Base-by-base conservation (phyloP, 2,113 vertebrate genomes). In the Anthoscopus minutus region DNA sequence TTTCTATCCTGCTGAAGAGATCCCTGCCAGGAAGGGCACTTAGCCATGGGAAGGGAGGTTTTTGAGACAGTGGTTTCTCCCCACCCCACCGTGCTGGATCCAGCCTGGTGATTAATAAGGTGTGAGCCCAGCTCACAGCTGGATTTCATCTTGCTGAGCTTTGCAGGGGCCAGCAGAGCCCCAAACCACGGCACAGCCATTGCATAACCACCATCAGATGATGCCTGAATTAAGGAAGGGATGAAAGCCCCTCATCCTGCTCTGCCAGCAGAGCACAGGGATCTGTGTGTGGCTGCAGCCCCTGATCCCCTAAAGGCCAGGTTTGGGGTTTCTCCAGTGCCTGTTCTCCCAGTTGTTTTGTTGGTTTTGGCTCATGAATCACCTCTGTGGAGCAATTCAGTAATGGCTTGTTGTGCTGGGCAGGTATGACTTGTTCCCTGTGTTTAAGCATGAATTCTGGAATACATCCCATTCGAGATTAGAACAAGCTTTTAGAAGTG, bases 71-170 rank as follows among this genome's bases (percentile, higher is more conserved):
- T 38, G 91, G 73, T 86, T 95, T 94, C 57, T 65, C 89, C 57
- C 85, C 87, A 65, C 50, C 91, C 74, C 1, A 2, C 70, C 14
- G 54, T 76, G 79, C 92, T 80, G 90, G 71, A 47, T 80, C 90
- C 85, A 35, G 13, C n/a, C 13, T 48, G 31, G 79, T 90, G 96
- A 95, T 95, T 92, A 93, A 96, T 95, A 92, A 96, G 87, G 87
- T 94, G 93, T 4, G 60, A 95, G 93, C 85, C 4, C 58, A 33
- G 62, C 91, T 54, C 66, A 62, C 94, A 93, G 95, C 93, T 94
- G 93, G 84, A 76, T 92, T 92, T 89, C 81, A 37, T 76, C 69
- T 54, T 58, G 81, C 33, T 2, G 23, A 73, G 89, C 7, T 9
- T 27, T 18, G 51, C 76, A 50, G 91, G 57, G 86, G 71, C 91